Evolutionary conservation across 2,888 invertebrate genomes (phyloP).

Genomic region (Bombylius major): DNA sequence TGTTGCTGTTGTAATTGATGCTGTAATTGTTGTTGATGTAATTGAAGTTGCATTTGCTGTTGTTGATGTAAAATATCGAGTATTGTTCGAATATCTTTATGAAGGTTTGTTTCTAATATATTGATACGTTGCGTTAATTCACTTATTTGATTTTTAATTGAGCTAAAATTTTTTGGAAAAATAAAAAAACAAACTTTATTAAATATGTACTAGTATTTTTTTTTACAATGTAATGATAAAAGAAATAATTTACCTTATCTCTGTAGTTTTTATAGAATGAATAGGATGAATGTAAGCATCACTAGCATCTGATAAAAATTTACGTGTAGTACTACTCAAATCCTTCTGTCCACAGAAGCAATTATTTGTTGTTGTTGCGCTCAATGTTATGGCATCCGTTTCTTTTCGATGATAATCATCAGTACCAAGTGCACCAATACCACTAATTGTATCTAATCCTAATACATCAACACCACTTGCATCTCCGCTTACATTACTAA

Average conservation of each 20-base stretch:
- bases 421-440: conserved; percentile 7
- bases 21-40: conserved; percentile 19
- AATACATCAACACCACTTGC: conserved; percentile 1
- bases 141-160: conserved; percentile 21
- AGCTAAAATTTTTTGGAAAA: conserved; percentile 12
- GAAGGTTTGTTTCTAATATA: conserved; percentile 22
- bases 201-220: not conserved
- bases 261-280: conserved; percentile 17
- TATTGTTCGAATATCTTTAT: conserved; percentile 24
- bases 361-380: conserved; percentile 19
- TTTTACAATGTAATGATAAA: not conserved
- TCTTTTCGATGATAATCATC: conserved; percentile 17
- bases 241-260: conserved; percentile 15
- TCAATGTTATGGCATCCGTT: conserved; percentile 22
- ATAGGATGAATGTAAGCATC: conserved; percentile 11
- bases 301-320: conserved; percentile 3
- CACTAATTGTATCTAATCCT: conserved; percentile 1
- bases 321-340: conserved; percentile 1
- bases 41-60: conserved; percentile 21
- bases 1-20: conserved; percentile 20
- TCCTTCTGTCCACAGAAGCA: conserved; percentile 19
- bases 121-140: conserved; percentile 23
- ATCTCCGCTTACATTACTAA: conserved; percentile 5
- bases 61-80: conserved; percentile 24
- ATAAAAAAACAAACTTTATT: not conserved